Evolutionary conservation across 2,113 vertebrate genomes (phyloP).

Genomic region (Bombycilla garrulus): DNA sequence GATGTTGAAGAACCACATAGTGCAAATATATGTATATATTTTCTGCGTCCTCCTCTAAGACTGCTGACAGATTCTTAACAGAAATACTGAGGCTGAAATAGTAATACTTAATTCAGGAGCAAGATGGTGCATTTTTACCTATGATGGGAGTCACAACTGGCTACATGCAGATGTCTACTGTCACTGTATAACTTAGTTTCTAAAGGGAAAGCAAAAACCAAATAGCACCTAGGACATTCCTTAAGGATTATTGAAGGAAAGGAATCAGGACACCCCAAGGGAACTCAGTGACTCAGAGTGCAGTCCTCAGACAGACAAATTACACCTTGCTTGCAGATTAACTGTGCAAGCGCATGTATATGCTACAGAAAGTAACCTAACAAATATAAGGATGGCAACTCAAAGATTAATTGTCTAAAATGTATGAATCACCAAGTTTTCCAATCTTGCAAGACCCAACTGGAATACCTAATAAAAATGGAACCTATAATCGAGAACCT

Average conservation of each 20-base stretch:
- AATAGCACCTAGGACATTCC: background rate
- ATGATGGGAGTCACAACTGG: background rate
- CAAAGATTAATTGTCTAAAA: slow-evolving; percentile 36
- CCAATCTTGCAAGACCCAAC: background rate
- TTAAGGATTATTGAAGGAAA: slow-evolving; percentile 5
- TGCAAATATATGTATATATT: background rate
- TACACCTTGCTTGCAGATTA: slow-evolving; percentile 31
- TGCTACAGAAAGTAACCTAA: background rate
- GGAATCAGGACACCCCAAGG: background rate
- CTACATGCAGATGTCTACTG: background rate
- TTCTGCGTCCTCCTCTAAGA: slow-evolving; percentile 16
- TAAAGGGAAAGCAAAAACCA: background rate
- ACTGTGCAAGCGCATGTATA: background rate
- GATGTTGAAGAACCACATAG: background rate
- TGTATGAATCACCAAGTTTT: slow-evolving; percentile 37
- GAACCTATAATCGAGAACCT: background rate
- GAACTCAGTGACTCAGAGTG: slow-evolving; percentile 44
- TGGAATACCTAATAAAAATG: slow-evolving; percentile 8
- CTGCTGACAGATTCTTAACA: background rate
- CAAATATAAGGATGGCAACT: background rate
- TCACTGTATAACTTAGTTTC: background rate
- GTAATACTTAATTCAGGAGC: background rate
- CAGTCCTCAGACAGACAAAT: slow-evolving; percentile 53
- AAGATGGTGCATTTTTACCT: background rate
- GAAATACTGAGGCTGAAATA: background rate